Percentiles rank a stretch among this genome's conserved stretches.
Evolutionary conservation across 1,140 invertebrate genomes (phyloP).

Genomic region (Eubasilissa regina): DNA sequence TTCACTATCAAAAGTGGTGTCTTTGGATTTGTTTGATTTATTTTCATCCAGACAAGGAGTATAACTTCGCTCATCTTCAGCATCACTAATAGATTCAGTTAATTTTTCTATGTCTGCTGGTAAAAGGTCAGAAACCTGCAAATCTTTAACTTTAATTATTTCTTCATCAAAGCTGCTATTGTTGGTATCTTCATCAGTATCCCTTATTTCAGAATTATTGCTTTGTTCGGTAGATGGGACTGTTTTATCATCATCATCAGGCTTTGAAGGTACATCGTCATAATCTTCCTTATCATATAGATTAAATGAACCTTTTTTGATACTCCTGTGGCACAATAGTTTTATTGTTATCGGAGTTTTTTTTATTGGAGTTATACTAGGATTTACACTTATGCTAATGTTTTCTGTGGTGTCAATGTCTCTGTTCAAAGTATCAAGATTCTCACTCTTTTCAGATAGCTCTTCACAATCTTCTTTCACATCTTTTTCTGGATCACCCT

Average conservation of each 20-base stretch:
- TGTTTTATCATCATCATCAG: conserved; percentile 27
- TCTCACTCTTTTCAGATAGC: not conserved
- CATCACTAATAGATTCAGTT: conserved; percentile 75
- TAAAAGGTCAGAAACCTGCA: conserved; percentile 52
- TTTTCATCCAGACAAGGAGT: conserved; percentile 79
- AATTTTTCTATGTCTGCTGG: conserved; percentile 66
- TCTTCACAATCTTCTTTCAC: conserved; percentile 4
- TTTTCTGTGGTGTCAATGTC: conserved; percentile 1
- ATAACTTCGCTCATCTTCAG: conserved; percentile 76
- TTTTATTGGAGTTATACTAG: conserved; percentile 62
- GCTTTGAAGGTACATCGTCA: conserved; percentile 58
- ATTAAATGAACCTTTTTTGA: conserved; percentile 63
- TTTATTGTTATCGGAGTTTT: conserved; percentile 70
- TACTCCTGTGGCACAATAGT: conserved; percentile 65
- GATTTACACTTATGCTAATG: conserved; percentile 14
- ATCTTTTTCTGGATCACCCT: conserved; percentile 12
- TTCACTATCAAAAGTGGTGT: conserved; percentile 66
- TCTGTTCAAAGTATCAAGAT: not conserved
- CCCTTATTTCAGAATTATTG: not conserved
- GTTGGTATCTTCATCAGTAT: conserved; percentile 24
- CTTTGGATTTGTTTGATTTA: conserved; percentile 65
- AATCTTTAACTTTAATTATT: conserved; percentile 9
- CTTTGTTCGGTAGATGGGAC: conserved; percentile 8
- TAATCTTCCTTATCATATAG: conserved; percentile 66
- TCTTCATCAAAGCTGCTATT: conserved; percentile 50